These are phyloP conservation scores for Coremacera marginata DNA, from an alignment of 2,888 invertebrate species.

Conservation along the genomic window DNA sequence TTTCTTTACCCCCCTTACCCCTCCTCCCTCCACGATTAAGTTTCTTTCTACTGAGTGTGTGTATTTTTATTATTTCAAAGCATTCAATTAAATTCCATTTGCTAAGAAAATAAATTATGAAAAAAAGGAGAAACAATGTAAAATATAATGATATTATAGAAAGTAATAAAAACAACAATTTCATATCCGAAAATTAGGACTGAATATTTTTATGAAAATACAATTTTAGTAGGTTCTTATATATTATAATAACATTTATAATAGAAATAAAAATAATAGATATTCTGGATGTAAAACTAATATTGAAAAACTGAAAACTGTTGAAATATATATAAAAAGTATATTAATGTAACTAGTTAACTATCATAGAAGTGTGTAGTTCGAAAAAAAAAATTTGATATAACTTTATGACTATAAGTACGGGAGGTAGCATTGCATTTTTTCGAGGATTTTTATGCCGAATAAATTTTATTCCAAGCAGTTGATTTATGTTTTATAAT, in stretches of 20 bases:
- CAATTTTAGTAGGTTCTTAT: slow-evolving; percentile 39
- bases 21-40: not conserved
- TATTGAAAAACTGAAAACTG: too few relatives aligned
- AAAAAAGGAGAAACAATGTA: not conserved
- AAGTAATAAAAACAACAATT: slow-evolving; percentile 46
- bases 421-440: too few relatives aligned
- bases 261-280: not conserved
- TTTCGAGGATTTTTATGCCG: too few relatives aligned
- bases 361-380: too few relatives aligned
- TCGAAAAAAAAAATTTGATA: too few relatives aligned
- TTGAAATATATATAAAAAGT: too few relatives aligned
- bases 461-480: too few relatives aligned
- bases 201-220: slow-evolving; percentile 51
- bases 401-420: too few relatives aligned
- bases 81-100: not conserved
- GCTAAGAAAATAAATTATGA: slow-evolving; percentile 3
- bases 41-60: not conserved
- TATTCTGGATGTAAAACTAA: too few relatives aligned
- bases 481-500: too few relatives aligned
- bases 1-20: not conserved
- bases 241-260: not conserved
- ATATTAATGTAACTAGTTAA: too few relatives aligned
- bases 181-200: slow-evolving; percentile 61
- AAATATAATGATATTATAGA: slow-evolving; percentile 17
- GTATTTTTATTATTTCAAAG: not conserved